Evolutionary conservation across 2,113 vertebrate genomes (phyloP).

Genomic region (Panthera uncia): DNA sequence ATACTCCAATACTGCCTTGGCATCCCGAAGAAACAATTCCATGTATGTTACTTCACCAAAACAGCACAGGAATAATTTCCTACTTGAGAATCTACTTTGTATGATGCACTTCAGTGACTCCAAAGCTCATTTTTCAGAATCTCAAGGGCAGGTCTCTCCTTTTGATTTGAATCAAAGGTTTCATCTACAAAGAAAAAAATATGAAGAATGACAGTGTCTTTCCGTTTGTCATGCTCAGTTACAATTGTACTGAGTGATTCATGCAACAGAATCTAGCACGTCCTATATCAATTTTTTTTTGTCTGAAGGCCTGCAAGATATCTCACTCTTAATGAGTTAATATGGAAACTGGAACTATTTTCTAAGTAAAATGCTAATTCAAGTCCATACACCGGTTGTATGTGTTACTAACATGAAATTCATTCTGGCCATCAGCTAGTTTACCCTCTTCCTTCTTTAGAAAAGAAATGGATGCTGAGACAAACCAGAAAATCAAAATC

Average conservation of each 20-base stretch:
- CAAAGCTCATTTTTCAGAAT: not conserved
- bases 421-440: not conserved
- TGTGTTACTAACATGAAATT: conserved; percentile 5
- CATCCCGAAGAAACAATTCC: not conserved
- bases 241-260: not conserved
- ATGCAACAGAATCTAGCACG: not conserved
- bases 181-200: conserved; percentile 24
- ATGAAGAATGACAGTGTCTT: conserved; percentile 33
- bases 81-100: not conserved
- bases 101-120: not conserved
- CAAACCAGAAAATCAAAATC: not conserved
- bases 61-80: not conserved
- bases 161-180: conserved; percentile 39
- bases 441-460: not conserved
- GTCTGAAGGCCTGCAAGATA: not conserved
- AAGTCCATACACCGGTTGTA: not conserved
- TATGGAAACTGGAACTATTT: not conserved
- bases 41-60: not conserved
- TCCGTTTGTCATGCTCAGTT: not conserved
- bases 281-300: not conserved
- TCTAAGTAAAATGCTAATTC: not conserved
- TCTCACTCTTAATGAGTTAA: not conserved
- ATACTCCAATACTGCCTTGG: fast-evolving
- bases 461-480: not conserved
- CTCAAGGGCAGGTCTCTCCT: not conserved